Evolutionary conservation across 2,113 vertebrate genomes (phyloP).

Genomic region (Tinamus guttatus): DNA sequence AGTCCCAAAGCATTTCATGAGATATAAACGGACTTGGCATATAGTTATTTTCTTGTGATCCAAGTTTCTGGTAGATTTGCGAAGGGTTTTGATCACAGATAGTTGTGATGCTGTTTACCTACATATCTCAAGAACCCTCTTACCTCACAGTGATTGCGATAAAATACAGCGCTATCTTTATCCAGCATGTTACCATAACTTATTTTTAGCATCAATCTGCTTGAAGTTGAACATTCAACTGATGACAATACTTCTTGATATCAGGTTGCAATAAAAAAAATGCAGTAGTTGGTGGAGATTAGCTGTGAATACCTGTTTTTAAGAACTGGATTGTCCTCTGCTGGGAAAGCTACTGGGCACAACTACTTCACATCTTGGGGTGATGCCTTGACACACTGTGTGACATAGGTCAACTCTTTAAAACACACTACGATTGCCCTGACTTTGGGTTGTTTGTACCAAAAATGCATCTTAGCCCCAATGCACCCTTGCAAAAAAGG

Average conservation of each 20-base stretch:
- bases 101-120: constrained; percentile 47
- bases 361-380: not conserved
- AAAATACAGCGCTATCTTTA: constrained; percentile 30
- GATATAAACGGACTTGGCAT: constrained; percentile 59
- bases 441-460: not conserved
- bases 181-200: not conserved
- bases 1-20: constrained; percentile 27
- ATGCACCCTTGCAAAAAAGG: not conserved
- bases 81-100: constrained; percentile 44
- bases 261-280: not conserved
- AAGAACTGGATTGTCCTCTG: not conserved
- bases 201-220: constrained; percentile 38
- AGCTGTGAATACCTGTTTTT: not conserved
- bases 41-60: constrained; percentile 57
- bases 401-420: not conserved
- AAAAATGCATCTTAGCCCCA: not conserved
- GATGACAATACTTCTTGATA: not conserved
- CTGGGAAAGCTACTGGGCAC: not conserved
- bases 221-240: not conserved
- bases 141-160: not conserved
- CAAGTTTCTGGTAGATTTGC: constrained; percentile 56
- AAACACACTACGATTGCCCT: not conserved
- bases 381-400: not conserved
- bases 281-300: not conserved
- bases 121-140: constrained; percentile 12